These are phyloP conservation scores for Hapalemur alaotrensis DNA, from an alignment of 2,797 vertebrate genomes.

Conservation along the genomic window DNA sequence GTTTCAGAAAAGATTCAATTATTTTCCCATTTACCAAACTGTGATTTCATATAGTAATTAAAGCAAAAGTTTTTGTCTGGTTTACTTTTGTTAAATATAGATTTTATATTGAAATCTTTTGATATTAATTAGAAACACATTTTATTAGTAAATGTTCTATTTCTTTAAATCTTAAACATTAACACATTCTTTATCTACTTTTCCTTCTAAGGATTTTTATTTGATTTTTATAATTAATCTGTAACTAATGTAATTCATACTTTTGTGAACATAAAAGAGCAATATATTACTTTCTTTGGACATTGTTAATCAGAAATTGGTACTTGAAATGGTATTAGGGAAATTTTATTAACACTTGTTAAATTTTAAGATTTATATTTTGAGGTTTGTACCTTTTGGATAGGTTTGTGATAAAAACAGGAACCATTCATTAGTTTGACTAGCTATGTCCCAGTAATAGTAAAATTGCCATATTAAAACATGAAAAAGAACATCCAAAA, in stretches of 20 bases:
- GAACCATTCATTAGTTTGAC: neutral
- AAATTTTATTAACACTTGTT: neutral
- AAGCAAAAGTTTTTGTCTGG: neutral
- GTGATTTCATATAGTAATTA: neutral
- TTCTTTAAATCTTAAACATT: neutral
- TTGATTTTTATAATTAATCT: slow-evolving; percentile 10
- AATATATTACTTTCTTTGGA: neutral
- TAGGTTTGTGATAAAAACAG: neutral
- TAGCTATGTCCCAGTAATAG: neutral
- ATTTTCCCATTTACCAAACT: neutral
- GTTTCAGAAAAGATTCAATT: neutral
- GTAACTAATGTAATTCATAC: neutral
- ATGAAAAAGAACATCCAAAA: neutral
- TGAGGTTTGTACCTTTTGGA: neutral
- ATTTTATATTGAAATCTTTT: neutral
- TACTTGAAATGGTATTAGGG: neutral
- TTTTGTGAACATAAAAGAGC: neutral
- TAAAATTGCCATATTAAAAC: neutral
- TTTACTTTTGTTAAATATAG: slow-evolving; percentile 11
- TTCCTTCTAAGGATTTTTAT: slow-evolving; percentile 32
- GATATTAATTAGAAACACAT: neutral
- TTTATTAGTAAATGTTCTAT: neutral
- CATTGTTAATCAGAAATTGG: neutral
- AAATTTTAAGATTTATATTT: neutral
- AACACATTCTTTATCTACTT: neutral